Conservation (phyloP, 2,113 vertebrate species). For the Camelus bactrianus region DNA sequence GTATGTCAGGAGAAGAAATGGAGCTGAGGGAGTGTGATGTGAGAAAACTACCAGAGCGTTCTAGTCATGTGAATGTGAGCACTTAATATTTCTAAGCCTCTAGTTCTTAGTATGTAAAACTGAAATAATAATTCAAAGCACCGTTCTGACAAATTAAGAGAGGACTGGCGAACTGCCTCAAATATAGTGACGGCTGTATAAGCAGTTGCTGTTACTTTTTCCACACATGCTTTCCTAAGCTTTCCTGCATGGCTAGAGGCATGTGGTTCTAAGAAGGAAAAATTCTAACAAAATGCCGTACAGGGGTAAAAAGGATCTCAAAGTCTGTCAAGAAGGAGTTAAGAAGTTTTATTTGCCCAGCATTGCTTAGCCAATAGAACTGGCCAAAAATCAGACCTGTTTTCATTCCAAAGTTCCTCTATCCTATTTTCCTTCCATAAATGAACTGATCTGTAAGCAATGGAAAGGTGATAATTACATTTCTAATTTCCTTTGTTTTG, state of each 20-base stretch:
- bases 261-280: slow-evolving; percentile 13
- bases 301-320: neutral
- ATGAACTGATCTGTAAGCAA: neutral
- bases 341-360: neutral
- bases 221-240: neutral
- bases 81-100: neutral
- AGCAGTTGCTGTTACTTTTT: neutral
- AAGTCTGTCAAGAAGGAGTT: slow-evolving; percentile 8
- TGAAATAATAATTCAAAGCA: neutral
- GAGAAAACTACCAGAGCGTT: neutral
- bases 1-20: neutral
- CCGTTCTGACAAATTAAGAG: neutral
- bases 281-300: neutral
- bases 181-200: neutral
- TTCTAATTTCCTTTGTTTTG: slow-evolving; percentile 49
- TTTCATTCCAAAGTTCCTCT: neutral
- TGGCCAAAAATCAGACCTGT: neutral
- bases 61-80: neutral
- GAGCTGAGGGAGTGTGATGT: neutral
- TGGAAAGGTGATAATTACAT: slow-evolving; percentile 55
- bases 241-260: neutral
- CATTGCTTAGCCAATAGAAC: neutral
- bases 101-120: neutral
- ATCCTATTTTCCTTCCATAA: neutral
- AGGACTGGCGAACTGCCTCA: neutral